Percentiles rank a stretch among this genome's conserved stretches.
Conservation (phyloP, 1,140 invertebrate genomes). For the Wiebesia pumilae region DNA sequence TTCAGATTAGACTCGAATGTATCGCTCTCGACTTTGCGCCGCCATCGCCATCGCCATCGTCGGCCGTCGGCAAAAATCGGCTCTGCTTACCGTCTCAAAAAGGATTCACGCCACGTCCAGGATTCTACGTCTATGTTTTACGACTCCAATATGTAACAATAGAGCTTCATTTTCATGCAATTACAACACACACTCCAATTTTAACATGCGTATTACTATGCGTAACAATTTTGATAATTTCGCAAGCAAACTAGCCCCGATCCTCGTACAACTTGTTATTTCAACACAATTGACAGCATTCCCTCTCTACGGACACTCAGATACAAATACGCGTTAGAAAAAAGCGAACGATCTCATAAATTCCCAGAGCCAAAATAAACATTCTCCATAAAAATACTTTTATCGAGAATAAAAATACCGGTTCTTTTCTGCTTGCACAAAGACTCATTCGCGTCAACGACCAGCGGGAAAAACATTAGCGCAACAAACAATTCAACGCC, state of each 20-base stretch:
- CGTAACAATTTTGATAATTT: conserved; percentile 22
- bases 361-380: conserved; percentile 26
- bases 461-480: conserved; percentile 11
- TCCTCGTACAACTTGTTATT: conserved; percentile 16
- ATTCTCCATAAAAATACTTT: conserved; percentile 12
- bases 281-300: not conserved
- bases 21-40: not conserved
- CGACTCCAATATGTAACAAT: conserved; percentile 43
- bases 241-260: not conserved
- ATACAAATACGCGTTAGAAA: conserved; percentile 20
- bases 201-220: conserved; percentile 36
- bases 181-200: not conserved
- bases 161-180: conserved; percentile 41
- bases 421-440: conserved; percentile 19
- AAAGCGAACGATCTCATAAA: conserved; percentile 41
- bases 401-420: conserved; percentile 17
- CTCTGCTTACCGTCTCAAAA: not conserved
- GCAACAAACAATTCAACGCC: not conserved
- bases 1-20: not conserved
- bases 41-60: conserved; percentile 9
- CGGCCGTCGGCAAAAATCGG: conserved; percentile 37
- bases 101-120: not conserved
- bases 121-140: conserved; percentile 15
- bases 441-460: conserved; percentile 20
- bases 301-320: conserved; percentile 9